Evolutionary conservation across 2,113 vertebrate species (phyloP).

Genomic region (Amphiprion ocellaris): DNA sequence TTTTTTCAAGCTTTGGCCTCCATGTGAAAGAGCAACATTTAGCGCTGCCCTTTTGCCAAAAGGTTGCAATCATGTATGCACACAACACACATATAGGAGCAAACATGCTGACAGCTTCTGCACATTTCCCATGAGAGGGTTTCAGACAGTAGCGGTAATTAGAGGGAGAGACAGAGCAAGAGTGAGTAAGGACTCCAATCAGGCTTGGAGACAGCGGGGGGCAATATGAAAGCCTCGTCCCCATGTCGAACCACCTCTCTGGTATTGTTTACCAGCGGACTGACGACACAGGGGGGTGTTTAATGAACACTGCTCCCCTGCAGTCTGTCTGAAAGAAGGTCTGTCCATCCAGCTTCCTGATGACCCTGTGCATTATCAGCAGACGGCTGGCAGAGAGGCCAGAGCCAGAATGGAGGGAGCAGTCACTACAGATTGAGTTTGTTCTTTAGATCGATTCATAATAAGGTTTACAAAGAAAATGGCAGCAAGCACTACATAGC

Average conservation of each 20-base stretch:
- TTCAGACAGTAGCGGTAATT: slow-evolving; percentile 62
- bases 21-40: slow-evolving; percentile 15
- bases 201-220: slow-evolving; percentile 55
- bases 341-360: slow-evolving; percentile 61
- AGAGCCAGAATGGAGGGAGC: slow-evolving; percentile 37
- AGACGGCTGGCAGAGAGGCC: slow-evolving; percentile 58
- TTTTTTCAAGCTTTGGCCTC: slow-evolving; percentile 40
- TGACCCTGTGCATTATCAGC: slow-evolving; percentile 51
- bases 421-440: slow-evolving; percentile 46
- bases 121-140: slow-evolving; percentile 64
- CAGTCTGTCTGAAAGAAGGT: slow-evolving; percentile 56
- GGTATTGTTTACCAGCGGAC: slow-evolving; percentile 66
- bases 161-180: slow-evolving; percentile 59
- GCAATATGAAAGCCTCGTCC: slow-evolving; percentile 66
- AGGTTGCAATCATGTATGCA: slow-evolving; percentile 12
- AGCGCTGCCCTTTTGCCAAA: slow-evolving; percentile 17
- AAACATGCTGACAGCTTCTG: slow-evolving; percentile 30
- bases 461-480: slow-evolving; percentile 25
- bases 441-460: slow-evolving; percentile 41
- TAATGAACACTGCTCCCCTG: slow-evolving; percentile 72
- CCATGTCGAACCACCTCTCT: slow-evolving; percentile 54
- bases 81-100: slow-evolving; percentile 24
- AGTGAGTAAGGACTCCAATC: slow-evolving; percentile 61
- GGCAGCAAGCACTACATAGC: slow-evolving; percentile 6
- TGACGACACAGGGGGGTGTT: slow-evolving; percentile 61